Evolutionary conservation across 2,888 invertebrate species (phyloP), one percentile per base, ranked within the genome.

Genomic region (Nymphalis urticae): DNA sequence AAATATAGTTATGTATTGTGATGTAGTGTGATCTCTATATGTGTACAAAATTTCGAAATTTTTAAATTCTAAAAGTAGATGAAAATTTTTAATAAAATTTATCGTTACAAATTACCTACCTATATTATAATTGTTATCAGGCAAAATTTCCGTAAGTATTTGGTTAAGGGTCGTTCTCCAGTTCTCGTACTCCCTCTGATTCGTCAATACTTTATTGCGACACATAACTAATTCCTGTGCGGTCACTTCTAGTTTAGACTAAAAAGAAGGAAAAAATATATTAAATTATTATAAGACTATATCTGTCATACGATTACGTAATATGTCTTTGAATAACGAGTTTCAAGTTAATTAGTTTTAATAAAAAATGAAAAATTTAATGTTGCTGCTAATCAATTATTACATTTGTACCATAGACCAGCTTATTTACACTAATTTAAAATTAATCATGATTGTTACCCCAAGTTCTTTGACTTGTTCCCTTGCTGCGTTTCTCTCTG

Each of bases 381-480:
- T n/a, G n/a, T n/a, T n/a, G n/a, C n/a, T n/a, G n/a, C n/a, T n/a
- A n/a, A n/a, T n/a, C n/a, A n/a, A n/a, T n/a, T n/a, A n/a, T n/a
- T n/a, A n/a, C n/a, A n/a, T 2, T 42, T 42, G 13, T 13, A 1
- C 4, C 3, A 42, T 32, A 32, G 27, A 32, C 13, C 13, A 42
- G 13, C 42, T 42, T 42, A 42, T 13, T 13, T 13, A 13, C 36
- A 10, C 7, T 13, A 10, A 53, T 21, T 13, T 24, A 21, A 53
- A 53, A 2, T 16, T 53, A 64, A 53, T 56, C n/a, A 10, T 27
- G 21, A 64, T 47, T 19, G 85, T 82, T 72, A 93, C 93, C 70
- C 91, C 92, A 42, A 94, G 78, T 71, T 94, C 93, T 65, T 93
- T 93, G 24, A 93, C 92, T 79, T 94, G 94, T 72, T 93, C 92